Percentiles rank a stretch among this genome's conserved stretches.
phyloP scores from a whole-genome alignment of 2,113 vertebrate genomes.

The Cromileptes altivelis region DNA sequence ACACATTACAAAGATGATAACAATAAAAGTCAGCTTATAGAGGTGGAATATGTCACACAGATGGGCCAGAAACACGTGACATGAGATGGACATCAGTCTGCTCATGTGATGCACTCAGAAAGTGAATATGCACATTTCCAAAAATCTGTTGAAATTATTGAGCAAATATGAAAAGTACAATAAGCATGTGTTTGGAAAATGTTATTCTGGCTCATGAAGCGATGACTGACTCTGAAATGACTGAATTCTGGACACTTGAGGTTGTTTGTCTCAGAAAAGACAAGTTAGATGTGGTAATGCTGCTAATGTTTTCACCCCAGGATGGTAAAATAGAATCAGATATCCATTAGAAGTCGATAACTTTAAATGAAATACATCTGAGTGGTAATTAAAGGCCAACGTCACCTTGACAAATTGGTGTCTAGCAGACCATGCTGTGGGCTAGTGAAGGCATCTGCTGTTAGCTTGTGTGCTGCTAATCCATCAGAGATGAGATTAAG shows the following conservation, averaged over 20 bases:
- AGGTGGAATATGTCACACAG: no score
- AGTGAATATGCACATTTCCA: not conserved
- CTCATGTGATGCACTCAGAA: not conserved
- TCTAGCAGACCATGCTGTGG: not conserved
- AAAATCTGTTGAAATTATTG: not conserved
- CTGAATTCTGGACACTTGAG: not conserved
- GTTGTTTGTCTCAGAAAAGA: not conserved
- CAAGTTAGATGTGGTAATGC: not conserved
- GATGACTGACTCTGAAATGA: not conserved
- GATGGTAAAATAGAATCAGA: not conserved
- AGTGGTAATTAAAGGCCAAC: not conserved
- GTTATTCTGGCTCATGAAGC: not conserved
- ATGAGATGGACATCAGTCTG: not conserved
- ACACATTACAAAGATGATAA: not conserved
- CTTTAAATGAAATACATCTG: not conserved
- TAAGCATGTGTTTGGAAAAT: not conserved
- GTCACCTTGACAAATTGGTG: not conserved
- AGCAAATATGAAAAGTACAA: not conserved
- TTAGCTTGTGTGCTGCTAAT: slow-evolving; percentile 50
- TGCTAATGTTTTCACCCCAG: not conserved
- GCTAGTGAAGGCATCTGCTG: slow-evolving; percentile 11
- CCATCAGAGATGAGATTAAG: slow-evolving; percentile 64
- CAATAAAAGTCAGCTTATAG: not conserved
- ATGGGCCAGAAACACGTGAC: not conserved
- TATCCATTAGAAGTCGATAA: not conserved